These are phyloP conservation scores for Campylomormyrus tamandua DNA, from an alignment of 2,113 vertebrate genomes.

Conservation along the genomic window DNA sequence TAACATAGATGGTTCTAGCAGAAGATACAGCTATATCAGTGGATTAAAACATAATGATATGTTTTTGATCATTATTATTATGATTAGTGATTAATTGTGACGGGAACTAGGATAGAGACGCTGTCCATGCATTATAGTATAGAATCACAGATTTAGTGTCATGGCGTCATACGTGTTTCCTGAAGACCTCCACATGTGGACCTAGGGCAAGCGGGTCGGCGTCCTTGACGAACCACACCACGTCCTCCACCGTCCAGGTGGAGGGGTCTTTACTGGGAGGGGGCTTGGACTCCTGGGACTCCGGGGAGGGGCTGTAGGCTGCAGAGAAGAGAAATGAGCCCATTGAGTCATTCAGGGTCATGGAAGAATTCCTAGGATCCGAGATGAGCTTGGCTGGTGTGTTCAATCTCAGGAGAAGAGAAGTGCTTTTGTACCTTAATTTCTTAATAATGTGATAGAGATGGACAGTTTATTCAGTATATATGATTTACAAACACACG, in stretches of 20 bases:
- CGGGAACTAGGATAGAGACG: background rate
- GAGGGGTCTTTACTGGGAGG: slow-evolving; percentile 76
- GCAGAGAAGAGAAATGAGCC: slow-evolving; percentile 25
- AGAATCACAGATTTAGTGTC: background rate
- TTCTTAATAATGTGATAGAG: background rate
- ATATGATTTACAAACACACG: background rate
- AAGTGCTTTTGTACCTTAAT: background rate
- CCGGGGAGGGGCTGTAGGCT: slow-evolving; percentile 75
- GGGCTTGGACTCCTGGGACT: slow-evolving; percentile 59
- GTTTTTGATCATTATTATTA: background rate
- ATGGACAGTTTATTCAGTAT: background rate
- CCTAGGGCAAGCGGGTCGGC: slow-evolving; percentile 90
- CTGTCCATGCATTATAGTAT: background rate
- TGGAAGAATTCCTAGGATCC: background rate
- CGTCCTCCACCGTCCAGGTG: slow-evolving; percentile 86
- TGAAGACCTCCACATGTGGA: slow-evolving; percentile 87
- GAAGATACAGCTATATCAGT: background rate
- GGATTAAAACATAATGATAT: background rate
- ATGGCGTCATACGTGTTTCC: slow-evolving; percentile 77
- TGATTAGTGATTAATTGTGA: background rate
- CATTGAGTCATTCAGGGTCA: background rate
- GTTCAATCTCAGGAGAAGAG: background rate
- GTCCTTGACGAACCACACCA: slow-evolving; percentile 87
- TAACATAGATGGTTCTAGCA: background rate
- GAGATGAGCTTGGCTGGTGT: background rate